Evolutionary conservation across 2,797 vertebrate genomes (phyloP), one percentile per base, ranked within the genome.

Genomic region (Esox lucius): DNA sequence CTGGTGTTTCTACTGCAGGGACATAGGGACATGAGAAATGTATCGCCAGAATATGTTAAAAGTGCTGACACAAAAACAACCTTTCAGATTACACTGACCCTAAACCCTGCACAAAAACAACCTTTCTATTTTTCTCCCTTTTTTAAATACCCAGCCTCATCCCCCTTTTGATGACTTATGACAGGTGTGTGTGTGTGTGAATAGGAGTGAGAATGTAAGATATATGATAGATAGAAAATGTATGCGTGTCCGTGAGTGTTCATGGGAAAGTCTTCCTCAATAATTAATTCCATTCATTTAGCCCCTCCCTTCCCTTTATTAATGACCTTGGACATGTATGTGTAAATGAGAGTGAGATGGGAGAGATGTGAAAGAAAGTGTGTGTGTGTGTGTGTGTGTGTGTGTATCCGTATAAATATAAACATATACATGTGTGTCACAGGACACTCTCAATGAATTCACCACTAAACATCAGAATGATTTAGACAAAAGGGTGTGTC

Each of bases 11-110:
- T 42, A 39, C n/a, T 12, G 59, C 51, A 42, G 17, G 22, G 59
- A 62, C 53, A 59, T 59, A n/a, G n/a, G 53, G n/a, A 39, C 28
- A 13, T 26, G 22, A n/a, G 11, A 65, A 70, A 75, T 70, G 56
- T 35, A 68, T 48, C 19, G n/a, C 26, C n/a, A 51, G 22, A 70
- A 61, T 56, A 8, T 28, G 24, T 15, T 12, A 11, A 61, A 64
- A 62, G 48, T 7, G 15, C 68, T 28, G 39, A 12, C n/a, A 7
- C 9, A 42, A 42, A 42, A 1, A 9, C 42, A n/a, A n/a, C n/a
- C n/a, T n/a, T n/a, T n/a, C 68, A 28, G 35, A 53, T 31, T 70
- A 70, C 69, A 70, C n/a, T 56, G n/a, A 19, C 7, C 53, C 9
- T 22, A 56, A 56, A 56, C 19, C 3, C 24, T 19, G 26, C 48